Evolutionary conservation across 2,797 vertebrate genomes (phyloP).

Genomic region (Galaxias olidus): DNA sequence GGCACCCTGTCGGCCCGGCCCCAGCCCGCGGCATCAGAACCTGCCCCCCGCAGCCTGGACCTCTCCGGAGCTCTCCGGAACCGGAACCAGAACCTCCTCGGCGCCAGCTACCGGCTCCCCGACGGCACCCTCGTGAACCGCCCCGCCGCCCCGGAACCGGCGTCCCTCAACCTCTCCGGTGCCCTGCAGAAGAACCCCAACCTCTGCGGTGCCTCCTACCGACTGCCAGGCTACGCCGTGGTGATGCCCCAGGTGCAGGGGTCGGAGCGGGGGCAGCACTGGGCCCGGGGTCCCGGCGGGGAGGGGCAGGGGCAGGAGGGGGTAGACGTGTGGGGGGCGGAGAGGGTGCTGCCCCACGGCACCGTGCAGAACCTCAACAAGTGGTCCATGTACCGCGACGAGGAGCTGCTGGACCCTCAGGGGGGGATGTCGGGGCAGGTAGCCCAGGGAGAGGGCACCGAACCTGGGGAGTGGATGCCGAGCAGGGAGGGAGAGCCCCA

Average conservation of each 20-base stretch:
- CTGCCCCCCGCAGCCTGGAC: too few relatives aligned
- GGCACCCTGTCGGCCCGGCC: background rate
- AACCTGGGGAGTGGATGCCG: slow-evolving; percentile 73
- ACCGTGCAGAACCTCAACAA: slow-evolving; percentile 74
- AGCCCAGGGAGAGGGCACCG: slow-evolving; percentile 30
- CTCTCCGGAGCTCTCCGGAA: too few relatives aligned
- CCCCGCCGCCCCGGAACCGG: background rate
- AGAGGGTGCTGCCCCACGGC: slow-evolving; percentile 76
- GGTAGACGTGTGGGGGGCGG: slow-evolving; percentile 75
- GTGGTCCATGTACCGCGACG: slow-evolving; percentile 77
- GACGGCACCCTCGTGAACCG: background rate
- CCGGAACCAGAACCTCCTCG: background rate
- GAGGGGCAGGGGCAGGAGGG: slow-evolving; percentile 63
- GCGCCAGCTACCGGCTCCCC: background rate
- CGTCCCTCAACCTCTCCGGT: slow-evolving; percentile 32
- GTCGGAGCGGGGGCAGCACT: slow-evolving; percentile 76
- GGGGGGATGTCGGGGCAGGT: slow-evolving; percentile 51
- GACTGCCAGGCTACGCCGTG: slow-evolving; percentile 83
- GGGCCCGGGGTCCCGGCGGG: slow-evolving; percentile 70
- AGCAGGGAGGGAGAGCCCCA: slow-evolving; percentile 77
- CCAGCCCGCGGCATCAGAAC: too few relatives aligned
- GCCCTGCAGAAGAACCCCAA: slow-evolving; percentile 62
- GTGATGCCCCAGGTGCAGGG: slow-evolving; percentile 87
- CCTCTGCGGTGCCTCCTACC: slow-evolving; percentile 68
- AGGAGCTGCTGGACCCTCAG: slow-evolving; percentile 68